Base-by-base conservation (phyloP, 2,888 invertebrate genomes). In the Ypsolopha sequella region DNA sequence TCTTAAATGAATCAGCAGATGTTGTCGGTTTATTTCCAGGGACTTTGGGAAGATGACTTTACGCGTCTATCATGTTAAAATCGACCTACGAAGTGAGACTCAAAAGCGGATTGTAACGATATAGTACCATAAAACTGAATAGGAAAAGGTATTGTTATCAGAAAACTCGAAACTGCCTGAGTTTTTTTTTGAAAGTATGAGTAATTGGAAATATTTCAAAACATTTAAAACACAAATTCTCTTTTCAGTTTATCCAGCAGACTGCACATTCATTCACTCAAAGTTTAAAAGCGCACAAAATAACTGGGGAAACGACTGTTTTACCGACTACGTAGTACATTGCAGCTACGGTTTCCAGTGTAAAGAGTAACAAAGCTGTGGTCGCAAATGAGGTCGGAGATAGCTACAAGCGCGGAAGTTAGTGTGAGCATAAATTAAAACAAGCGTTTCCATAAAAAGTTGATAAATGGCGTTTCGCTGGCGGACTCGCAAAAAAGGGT, bases 351-450 rank as follows among this genome's bases (percentile, higher is more conserved):
- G 64, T 58, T 61, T 63, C 58, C 60, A 61, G 61, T 60, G 65
- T 71, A 73, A 74, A 74, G 71, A 70, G 68, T 66, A 72, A 76
- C 73, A 75, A 73, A 73, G 67, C 74, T 64, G 66, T 65, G 71
- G 68, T 68, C 66, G 73, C 72, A 79, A 80, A 82, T 79, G 78
- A 79, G 78, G 78, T 81, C 71, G 73, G 66, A 75, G 77, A 80
- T 81, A 80, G 73, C 76, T 70, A 66, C 65, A 65, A 65, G 67
- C 77, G 73, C 67, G 66, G 69, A 77, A 80, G 73, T 81, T 77
- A 75, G 78, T 75, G 73, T 76, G 73, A 79, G 82, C 81, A 81
- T 84, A 85, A 82, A 82, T 82, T 85, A 84, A 84, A 81, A 81
- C 81, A 82, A 80, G 77, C 71, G 70, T 78, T 78, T 71, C 68